These are phyloP conservation scores for Paralvinella palmiformis DNA, from an alignment of 1,140 invertebrate species.

Conservation along the genomic window DNA sequence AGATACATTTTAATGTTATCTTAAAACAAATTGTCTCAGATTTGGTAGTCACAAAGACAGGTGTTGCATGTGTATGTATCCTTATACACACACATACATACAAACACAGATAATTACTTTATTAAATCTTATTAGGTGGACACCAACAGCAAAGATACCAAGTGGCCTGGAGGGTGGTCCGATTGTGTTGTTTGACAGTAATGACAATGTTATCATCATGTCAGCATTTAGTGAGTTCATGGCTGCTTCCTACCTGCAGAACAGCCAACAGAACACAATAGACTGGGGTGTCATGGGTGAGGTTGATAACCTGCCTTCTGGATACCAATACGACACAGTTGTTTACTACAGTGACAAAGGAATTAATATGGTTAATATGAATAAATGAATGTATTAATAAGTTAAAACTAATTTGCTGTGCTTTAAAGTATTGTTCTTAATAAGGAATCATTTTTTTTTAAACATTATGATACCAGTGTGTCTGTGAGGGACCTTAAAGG, in stretches of 20 bases:
- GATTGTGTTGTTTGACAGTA: conserved; percentile 28
- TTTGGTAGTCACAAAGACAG: no score
- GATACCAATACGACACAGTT: conserved; percentile 27
- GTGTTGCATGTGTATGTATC: no score
- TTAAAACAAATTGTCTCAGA: no score
- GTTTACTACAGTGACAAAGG: conserved; percentile 26
- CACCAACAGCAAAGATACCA: neutral
- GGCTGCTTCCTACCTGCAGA: conserved; percentile 25
- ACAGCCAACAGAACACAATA: conserved; percentile 9
- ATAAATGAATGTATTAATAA: neutral
- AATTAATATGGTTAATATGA: conserved; percentile 33
- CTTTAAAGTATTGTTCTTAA: no score
- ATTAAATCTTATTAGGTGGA: no score
- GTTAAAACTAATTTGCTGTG: no score
- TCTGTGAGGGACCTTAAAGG: neutral
- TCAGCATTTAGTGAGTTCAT: conserved; percentile 32
- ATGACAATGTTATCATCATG: conserved; percentile 25
- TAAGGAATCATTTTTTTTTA: no score
- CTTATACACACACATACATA: no score
- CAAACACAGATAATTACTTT: no score
- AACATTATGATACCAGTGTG: neutral
- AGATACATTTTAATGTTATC: no score
- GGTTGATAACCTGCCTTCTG: conserved; percentile 28
- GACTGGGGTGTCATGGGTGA: conserved; percentile 37
- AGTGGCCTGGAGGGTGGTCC: conserved; percentile 30